Base-by-base conservation (phyloP, 2,888 invertebrate species). In the Chirona hameri region DNA sequence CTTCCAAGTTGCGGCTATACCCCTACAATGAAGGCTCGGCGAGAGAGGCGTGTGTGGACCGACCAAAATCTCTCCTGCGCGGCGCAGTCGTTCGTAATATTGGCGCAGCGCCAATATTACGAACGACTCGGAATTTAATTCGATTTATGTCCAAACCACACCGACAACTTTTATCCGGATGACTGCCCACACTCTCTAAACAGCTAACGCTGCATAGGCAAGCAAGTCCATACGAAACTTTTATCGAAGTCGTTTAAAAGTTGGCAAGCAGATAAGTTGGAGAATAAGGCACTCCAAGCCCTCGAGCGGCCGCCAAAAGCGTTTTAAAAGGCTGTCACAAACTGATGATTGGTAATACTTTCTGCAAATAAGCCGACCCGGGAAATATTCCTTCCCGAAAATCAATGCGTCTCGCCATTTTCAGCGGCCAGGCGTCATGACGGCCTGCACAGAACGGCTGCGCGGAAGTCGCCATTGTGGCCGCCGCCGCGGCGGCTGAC, bases 331-430 rank as follows among this genome's bases (percentile, higher is more conserved):
- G 72, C 72, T 72, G 72, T 72, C 72, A 72, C 31, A 72, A 72
- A 29, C 72, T 72, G 72, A 72, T 31, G 72, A 72, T 72, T 72
- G 72, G 31, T 72, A 72, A 72, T 72, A 72, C 18, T 72, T 72
- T 72, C 27, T 18, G 72, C 31, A 72, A 72, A 72, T 31, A 69
- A 31, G 72, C 72, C 15, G 27, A 29, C 14, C 18, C 72, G 69
- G 29, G 69, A 69, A 69, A 27, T 27, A 60, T n/a, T 24, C 60
- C 9, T 21, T 60, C 24, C 60, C 9, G 21, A 60, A 24, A 24
- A 60, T 24, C 60, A 24, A 60, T 24, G 60, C n/a, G 24, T 5
- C n/a, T 39, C 60, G 24, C 60, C 52, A 52, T 52, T 52, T 52
- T 12, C 52, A 12, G 52, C 52, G 12, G 52, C 12, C 52, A 15